Evolutionary conservation across 35 echinoderm and acorn worm species (phyloP), one percentile per base, ranked within the genome.

Genomic region (Amphiura filiformis): DNA sequence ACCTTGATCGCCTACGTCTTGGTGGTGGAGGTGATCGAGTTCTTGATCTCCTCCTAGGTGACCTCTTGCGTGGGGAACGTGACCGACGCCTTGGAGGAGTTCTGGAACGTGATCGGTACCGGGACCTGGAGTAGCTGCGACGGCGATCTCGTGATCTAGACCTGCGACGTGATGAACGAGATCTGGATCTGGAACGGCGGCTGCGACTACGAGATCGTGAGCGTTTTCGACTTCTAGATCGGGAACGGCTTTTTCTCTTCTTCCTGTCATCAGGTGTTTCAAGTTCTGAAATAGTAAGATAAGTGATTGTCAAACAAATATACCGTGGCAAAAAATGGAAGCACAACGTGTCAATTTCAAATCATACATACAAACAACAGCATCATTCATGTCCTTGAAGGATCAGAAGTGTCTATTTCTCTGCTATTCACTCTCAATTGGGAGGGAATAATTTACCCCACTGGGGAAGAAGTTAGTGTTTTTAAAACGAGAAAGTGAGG

Each of bases 171-270:
- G n/a, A n/a, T n/a, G 87, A 90, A 36, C 87, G 86, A 31, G 88
- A 81, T 1, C 80, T 77, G n/a, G 94, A 92, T 35, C 91, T 81
- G 20, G 91, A 93, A 64, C 94, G 83, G 5, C 88, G 83, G 39
- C 91, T 82, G 1, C 82, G 38, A 23, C 91, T 93, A 34, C 91
- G 84, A 1, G 94, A 97, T 32, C 91, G 84, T 20, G 94, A 88
- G 30, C 76, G 85, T 31, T 70, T 56, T 22, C 91, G 92, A 31
- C 86, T 87, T 30, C 90, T 52, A 32, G 94, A 92, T 28, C 87
- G 86, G 9, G 94, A 92, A 30, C 81, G 86, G 15, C 91, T 91
- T 35, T 78, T 92, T 64, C 84, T 97, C 65, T 86, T 89, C 39
- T 78, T 89, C 76, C 90, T 90, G 12, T 97, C 94, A 7, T 91